Percentiles rank a stretch among this genome's conserved stretches.
These are phyloP conservation scores for Pampusana beccarii DNA, from an alignment of 2,113 vertebrate species.

Conservation along the genomic window DNA sequence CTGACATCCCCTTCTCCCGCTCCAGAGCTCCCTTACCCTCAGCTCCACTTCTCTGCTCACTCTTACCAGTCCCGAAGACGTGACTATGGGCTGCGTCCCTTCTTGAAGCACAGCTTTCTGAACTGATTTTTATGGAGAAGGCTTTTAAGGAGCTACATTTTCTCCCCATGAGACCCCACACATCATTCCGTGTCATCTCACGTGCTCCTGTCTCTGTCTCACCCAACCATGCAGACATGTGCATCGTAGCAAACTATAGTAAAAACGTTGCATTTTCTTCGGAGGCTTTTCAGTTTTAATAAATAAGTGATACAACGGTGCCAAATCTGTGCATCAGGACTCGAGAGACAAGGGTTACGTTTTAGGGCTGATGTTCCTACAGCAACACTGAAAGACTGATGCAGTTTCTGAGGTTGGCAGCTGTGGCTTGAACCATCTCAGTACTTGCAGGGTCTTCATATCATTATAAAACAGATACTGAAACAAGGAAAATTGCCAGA, in stretches of 20 bases:
- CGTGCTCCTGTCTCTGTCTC: background rate
- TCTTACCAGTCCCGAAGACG: accelerated
- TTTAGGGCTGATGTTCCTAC: background rate
- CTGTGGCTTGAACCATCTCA: background rate
- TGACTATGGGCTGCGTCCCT: background rate
- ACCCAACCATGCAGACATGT: background rate
- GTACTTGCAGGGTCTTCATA: background rate
- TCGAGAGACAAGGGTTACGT: background rate
- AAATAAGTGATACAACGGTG: background rate
- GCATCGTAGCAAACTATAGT: background rate
- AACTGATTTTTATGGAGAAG: background rate
- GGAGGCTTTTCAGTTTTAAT: conserved; percentile 22
- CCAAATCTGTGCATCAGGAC: background rate
- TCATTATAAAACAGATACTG: accelerated
- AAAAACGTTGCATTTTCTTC: background rate
- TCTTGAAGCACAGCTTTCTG: background rate
- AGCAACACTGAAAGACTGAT: background rate
- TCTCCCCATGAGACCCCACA: background rate
- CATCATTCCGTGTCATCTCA: background rate
- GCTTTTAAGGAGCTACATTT: background rate
- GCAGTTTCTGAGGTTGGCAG: background rate
- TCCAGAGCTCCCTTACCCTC: background rate
- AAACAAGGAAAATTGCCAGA: background rate
- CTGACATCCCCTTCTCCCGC: background rate
- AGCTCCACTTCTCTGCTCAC: background rate